These are phyloP conservation scores for Alces alces DNA, from an alignment of 2,113 vertebrate genomes.

Conservation along the genomic window DNA sequence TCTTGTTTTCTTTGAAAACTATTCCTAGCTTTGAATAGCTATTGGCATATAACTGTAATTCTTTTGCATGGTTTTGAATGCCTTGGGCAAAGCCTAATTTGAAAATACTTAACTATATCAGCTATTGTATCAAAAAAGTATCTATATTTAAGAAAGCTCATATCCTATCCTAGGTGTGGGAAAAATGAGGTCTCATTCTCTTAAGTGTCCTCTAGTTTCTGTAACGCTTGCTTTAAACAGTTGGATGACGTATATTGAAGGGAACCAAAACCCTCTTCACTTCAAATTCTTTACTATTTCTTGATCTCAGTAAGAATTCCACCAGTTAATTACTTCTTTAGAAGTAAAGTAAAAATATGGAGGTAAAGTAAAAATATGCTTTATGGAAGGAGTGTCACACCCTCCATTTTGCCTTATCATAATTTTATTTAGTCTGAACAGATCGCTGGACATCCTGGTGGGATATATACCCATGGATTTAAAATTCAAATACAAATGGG, in stretches of 20 bases:
- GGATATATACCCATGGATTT: background rate
- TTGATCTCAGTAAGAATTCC: background rate
- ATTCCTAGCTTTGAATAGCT: too few relatives aligned
- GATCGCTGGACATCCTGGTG: background rate
- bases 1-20: constrained; percentile 34
- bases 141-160: background rate
- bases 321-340: background rate
- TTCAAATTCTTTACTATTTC: background rate
- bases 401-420: background rate
- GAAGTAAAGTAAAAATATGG: background rate
- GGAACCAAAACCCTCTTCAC: background rate
- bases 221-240: background rate
- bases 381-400: background rate
- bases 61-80: background rate
- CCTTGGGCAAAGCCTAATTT: background rate
- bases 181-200: background rate
- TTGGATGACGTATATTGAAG: background rate
- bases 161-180: background rate
- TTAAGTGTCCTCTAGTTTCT: background rate
- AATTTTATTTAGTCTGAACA: background rate
- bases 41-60: background rate
- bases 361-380: background rate
- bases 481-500: background rate
- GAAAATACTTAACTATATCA: constrained; percentile 3
- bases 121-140: background rate